A percentile compares a stretch with the other conserved stretches of the same genome.
phyloP scores from a whole-genome alignment of 2,113 vertebrate genomes.

The Gymnobelideus leadbeateri region DNA sequence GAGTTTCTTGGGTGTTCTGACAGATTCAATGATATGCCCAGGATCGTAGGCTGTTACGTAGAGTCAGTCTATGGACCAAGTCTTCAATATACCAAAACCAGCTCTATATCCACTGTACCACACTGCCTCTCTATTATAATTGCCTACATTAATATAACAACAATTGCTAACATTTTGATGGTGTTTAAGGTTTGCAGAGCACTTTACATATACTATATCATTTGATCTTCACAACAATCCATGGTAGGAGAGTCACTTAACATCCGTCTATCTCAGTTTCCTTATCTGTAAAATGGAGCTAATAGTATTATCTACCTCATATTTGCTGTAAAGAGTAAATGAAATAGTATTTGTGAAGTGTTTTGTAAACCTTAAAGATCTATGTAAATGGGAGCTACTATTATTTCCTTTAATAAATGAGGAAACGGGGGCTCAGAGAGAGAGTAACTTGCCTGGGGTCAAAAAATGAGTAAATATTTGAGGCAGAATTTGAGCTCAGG shows the following conservation, averaged over 20 bases:
- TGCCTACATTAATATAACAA: neutral
- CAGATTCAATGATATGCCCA: neutral
- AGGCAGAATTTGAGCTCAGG: neutral
- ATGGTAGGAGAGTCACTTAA: too few relatives aligned
- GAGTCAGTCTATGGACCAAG: neutral
- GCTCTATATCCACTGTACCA: neutral
- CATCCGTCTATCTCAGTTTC: neutral
- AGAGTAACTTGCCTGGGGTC: too few relatives aligned
- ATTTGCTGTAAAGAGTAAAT: neutral
- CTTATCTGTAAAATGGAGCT: neutral
- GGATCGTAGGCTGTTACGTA: neutral
- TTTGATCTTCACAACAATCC: neutral
- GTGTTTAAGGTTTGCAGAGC: neutral
- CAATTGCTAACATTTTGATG: neutral
- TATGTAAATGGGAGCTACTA: neutral
- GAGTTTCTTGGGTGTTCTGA: neutral
- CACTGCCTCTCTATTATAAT: neutral
- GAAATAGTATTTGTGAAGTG: neutral
- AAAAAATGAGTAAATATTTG: too few relatives aligned
- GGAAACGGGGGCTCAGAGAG: neutral
- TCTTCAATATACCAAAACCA: neutral
- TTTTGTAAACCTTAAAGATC: neutral
- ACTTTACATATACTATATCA: neutral
- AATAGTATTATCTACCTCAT: neutral
- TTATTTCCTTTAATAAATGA: neutral